A percentile compares a stretch with the other conserved stretches of the same genome.
These are phyloP conservation scores for Leptinotarsa peninsularis DNA, from an alignment of 2,888 invertebrate genomes.

Conservation along the genomic window DNA sequence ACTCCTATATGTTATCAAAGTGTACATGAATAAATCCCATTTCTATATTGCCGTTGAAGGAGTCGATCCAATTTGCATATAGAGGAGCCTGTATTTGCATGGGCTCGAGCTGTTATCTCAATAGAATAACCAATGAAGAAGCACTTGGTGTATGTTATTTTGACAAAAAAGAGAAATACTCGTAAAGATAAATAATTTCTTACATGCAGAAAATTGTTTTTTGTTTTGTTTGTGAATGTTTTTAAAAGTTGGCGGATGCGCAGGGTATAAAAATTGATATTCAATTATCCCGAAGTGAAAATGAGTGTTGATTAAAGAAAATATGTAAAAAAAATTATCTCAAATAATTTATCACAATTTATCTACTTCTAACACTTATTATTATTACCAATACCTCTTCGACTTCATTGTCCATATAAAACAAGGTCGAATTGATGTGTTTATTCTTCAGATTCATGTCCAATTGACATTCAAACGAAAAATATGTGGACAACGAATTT, in stretches of 20 bases:
- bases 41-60: background rate
- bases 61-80: constrained; percentile 19
- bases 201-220: background rate
- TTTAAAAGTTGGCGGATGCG: background rate
- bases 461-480: no score
- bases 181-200: background rate
- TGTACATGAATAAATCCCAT: background rate
- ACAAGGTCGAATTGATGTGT: no score
- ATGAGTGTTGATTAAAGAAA: background rate
- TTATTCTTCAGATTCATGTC: no score
- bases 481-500: no score
- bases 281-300: background rate
- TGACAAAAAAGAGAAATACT: constrained; percentile 5
- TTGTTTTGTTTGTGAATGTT: background rate
- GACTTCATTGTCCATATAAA: no score
- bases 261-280: background rate
- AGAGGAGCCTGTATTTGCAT: constrained; percentile 19
- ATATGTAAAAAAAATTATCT: no score
- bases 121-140: constrained; percentile 8
- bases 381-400: no score
- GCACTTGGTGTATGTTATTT: constrained; percentile 4
- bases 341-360: no score
- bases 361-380: no score
- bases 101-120: constrained; percentile 21
- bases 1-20: background rate